Conservation (phyloP, 92 coral and sea anemone species). For the Porites lobata region DNA sequence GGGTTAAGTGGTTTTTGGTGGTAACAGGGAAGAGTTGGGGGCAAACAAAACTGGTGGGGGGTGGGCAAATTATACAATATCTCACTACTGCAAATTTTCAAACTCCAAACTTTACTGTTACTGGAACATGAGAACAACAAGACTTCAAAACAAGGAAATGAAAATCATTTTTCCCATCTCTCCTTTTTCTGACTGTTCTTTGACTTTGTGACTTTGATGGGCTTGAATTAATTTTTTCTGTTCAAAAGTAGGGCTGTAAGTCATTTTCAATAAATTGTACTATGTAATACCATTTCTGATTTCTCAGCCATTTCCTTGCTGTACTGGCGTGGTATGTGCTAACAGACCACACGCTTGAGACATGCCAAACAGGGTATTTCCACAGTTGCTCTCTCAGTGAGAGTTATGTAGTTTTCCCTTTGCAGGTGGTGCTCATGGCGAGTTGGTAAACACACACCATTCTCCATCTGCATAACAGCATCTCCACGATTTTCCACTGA, state of each 20-base stretch:
- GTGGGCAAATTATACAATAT: not conserved
- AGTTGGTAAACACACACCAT: constrained; percentile 67
- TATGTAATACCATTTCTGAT: constrained; percentile 58
- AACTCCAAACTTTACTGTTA: constrained; percentile 29
- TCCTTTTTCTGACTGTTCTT: constrained; percentile 28
- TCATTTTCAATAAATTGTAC: not conserved
- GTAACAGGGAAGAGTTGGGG: not conserved
- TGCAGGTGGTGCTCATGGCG: constrained; percentile 63
- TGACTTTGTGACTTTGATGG: constrained; percentile 22
- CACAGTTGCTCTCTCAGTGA: constrained; percentile 51
- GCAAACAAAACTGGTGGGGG: not conserved
- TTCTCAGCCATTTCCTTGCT: constrained; percentile 44
- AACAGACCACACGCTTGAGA: constrained; percentile 36
- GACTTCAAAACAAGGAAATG: constrained; percentile 31
- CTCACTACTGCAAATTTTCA: constrained; percentile 30
- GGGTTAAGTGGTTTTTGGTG: constrained; percentile 29
- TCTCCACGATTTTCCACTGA: constrained; percentile 59
- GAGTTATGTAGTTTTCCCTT: constrained; percentile 62
- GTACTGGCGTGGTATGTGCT: constrained; percentile 71
- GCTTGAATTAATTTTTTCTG: not conserved
- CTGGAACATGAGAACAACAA: constrained; percentile 49
- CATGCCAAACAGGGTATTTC: constrained; percentile 55
- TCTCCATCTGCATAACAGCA: constrained; percentile 54
- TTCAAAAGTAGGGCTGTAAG: no score
- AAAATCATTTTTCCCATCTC: constrained; percentile 31